Conservation (phyloP, 2,888 invertebrate species). For the Smittia aterrima region DNA sequence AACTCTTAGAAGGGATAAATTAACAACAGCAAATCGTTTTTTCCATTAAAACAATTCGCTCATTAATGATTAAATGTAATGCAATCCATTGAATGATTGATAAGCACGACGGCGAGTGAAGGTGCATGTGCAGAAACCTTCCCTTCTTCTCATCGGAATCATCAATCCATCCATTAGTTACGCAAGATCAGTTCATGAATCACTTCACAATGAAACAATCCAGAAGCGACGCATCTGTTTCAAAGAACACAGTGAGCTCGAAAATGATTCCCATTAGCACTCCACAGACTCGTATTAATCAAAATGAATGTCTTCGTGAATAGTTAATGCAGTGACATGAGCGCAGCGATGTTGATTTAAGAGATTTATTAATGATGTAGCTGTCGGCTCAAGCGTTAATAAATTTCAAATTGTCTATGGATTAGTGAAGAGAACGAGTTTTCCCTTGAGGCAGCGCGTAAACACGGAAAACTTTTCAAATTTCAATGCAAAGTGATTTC, state of each 20-base stretch:
- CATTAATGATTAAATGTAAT: conserved; percentile 8
- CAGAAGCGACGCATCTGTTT: conserved; percentile 9
- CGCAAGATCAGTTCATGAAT: conserved; percentile 23
- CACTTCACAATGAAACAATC: no score
- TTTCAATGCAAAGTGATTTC: neutral
- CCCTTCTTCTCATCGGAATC: neutral
- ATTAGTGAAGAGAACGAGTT: neutral
- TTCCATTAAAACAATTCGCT: neutral
- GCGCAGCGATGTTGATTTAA: neutral
- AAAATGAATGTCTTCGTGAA: conserved; percentile 19
- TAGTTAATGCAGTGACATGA: conserved; percentile 19
- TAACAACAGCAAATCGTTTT: neutral
- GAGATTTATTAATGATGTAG: neutral
- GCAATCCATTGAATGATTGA: conserved; percentile 18
- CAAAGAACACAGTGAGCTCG: neutral
- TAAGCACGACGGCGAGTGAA: neutral
- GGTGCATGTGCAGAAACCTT: neutral
- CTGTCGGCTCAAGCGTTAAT: neutral
- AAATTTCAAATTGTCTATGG: neutral
- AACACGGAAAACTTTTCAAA: neutral
- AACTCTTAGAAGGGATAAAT: neutral
- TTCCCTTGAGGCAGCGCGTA: no score
- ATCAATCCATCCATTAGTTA: conserved; percentile 17
- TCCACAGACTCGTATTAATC: conserved; percentile 19
- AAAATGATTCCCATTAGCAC: conserved; percentile 31